Evolutionary conservation across 2,113 vertebrate species (phyloP), one percentile per base, ranked within the genome.

Genomic region (Heterotis niloticus): DNA sequence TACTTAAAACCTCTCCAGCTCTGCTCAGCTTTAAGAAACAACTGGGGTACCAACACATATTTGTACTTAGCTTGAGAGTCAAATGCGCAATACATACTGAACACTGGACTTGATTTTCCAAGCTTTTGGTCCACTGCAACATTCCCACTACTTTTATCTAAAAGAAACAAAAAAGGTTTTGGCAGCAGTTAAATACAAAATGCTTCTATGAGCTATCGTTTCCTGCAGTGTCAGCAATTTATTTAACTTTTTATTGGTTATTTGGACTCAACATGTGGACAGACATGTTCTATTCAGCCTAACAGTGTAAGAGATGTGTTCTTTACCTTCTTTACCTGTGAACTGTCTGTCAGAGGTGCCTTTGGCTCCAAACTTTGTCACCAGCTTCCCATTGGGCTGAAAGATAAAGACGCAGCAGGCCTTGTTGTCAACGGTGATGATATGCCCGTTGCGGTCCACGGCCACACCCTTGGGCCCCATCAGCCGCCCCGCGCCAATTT

Each of bases 351-450:
- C 97, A 9, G 94, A 94, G 0, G 96, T 95, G 71, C 96, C 96
- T 0, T 94, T 94, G 79, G 95, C 94, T 4, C 97, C 97, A 1
- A 99, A 99, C 77, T 95, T 94, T 18, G 96, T 95, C 88, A 99
- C 95, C 16, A 99, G 90, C 81, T 99, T 99, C 71, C 97, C 97
- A 0, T 96, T 98, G 81, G 96, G 92, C 87, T 99, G 97, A 90
- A 99, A 99, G 88, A 96, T 96, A 88, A 98, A 98, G 87, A 98
- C 95, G n/a, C 96, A 98, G 86, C 96, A 99, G 18, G 96, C 96
- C 82, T 98, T 98, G 87, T 98, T 99, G 86, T 99, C 97, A 1
- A 96, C 96, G 1, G 97, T 95, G 64, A 99, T 98, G 87, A 99
- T 96, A 76, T 99, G 96, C 4, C 97, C 97, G 0, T 99, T 99